Evolutionary conservation across 1,140 invertebrate genomes (phyloP).

Genomic region (Dreissena polymorpha): DNA sequence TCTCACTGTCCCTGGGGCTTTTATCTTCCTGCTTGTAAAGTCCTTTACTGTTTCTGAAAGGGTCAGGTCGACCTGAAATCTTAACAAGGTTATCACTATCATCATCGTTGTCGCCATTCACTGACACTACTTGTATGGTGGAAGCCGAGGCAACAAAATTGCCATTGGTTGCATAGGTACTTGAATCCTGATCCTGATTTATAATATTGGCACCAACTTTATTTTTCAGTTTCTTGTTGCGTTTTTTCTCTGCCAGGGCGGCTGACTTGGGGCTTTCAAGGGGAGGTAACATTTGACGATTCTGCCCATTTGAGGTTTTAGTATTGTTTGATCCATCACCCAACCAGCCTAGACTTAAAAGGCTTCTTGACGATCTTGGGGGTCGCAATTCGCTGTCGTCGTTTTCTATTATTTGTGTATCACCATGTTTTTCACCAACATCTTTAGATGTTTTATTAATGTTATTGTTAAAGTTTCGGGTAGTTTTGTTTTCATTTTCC

Average conservation of each 20-base stretch:
- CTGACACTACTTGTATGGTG: slow-evolving; percentile 32
- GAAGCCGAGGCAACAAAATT: slow-evolving; percentile 29
- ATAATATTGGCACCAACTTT: slow-evolving; percentile 20
- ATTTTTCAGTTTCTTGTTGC: slow-evolving; percentile 37
- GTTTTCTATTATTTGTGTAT: background rate
- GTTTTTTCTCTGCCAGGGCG: slow-evolving; percentile 15
- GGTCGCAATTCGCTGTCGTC: slow-evolving; percentile 35
- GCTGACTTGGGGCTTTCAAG: slow-evolving; percentile 16
- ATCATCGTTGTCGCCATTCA: slow-evolving; percentile 11
- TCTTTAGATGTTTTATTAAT: too few relatives aligned
- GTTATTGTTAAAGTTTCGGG: too few relatives aligned
- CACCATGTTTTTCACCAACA: too few relatives aligned
- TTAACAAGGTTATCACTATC: slow-evolving; percentile 10
- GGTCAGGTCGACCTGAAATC: slow-evolving; percentile 11
- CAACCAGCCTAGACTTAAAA: slow-evolving; percentile 24
- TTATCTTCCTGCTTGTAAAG: slow-evolving; percentile 20
- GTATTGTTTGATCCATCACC: background rate
- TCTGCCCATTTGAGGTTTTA: background rate
- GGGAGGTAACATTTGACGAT: slow-evolving; percentile 47
- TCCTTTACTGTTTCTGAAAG: slow-evolving; percentile 39
- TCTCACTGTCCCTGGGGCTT: background rate
- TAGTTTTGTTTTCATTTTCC: too few relatives aligned
- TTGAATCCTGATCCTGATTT: too few relatives aligned
- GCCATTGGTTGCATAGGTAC: background rate
- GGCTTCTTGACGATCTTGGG: slow-evolving; percentile 36